Percentiles rank a stretch among this genome's conserved stretches.
phyloP scores from a whole-genome alignment of 2,113 vertebrate genomes.

The rabbit (Oryctolagus cuniculus) region DNA sequence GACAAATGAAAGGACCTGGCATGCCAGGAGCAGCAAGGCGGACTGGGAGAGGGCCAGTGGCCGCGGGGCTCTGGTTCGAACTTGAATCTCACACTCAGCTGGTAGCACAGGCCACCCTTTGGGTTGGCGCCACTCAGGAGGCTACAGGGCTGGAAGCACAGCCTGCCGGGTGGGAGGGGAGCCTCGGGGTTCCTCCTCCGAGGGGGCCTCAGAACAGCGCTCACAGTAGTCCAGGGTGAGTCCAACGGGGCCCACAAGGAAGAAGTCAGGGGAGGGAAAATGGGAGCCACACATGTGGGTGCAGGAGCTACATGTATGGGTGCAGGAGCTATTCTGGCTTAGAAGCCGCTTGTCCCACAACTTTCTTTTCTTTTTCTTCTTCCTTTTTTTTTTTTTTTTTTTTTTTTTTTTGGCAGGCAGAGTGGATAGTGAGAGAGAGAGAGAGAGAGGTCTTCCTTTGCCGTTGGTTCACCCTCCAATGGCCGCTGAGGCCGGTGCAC shows the following conservation, averaged over 20 bases:
- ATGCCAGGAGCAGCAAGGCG: neutral
- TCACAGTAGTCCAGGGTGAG: no score
- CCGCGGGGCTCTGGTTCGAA: neutral
- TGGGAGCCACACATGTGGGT: neutral
- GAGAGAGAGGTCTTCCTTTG: no score
- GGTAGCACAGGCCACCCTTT: neutral
- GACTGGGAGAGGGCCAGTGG: neutral
- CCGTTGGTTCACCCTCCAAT: no score
- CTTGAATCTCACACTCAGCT: neutral
- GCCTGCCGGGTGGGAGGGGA: neutral
- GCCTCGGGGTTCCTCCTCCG: neutral
- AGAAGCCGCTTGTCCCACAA: neutral
- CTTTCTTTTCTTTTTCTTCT: no score
- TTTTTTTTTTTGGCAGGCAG: no score
- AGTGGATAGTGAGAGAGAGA: no score
- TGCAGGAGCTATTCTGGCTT: neutral
- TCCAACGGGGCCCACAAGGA: neutral
- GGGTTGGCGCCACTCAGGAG: neutral
- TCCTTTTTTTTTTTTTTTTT: no score
- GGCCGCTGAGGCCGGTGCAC: no score
- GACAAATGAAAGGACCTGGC: neutral
- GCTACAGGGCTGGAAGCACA: neutral
- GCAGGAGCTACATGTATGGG: no score
- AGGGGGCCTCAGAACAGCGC: neutral
- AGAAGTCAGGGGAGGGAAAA: neutral